Percentiles rank a stretch among this genome's conserved stretches.
Conservation (phyloP, 2,797 vertebrate species). For the Liasis olivaceus region DNA sequence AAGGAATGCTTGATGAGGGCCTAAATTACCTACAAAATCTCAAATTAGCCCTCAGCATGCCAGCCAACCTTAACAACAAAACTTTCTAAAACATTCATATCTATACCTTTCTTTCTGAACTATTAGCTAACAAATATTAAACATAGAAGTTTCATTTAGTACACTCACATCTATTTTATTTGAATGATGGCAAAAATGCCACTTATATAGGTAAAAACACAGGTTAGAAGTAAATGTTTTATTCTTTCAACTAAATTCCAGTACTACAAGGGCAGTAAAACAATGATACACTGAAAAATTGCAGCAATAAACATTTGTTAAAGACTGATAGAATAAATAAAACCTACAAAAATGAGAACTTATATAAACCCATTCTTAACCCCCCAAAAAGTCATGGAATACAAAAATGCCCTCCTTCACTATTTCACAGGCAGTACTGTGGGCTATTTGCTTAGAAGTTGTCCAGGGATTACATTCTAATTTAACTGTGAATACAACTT, state of each 20-base stretch:
- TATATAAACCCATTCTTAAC: slow-evolving; percentile 85
- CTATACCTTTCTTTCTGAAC: neutral
- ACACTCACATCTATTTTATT: neutral
- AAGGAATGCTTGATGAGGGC: neutral
- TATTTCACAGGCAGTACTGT: slow-evolving; percentile 80
- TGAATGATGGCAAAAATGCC: slow-evolving; percentile 59
- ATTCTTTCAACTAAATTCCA: slow-evolving; percentile 91
- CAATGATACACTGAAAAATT: slow-evolving; percentile 82
- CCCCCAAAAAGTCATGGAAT: slow-evolving; percentile 79
- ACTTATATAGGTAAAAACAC: slow-evolving; percentile 75
- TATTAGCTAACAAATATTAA: neutral
- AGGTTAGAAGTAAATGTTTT: slow-evolving; percentile 89
- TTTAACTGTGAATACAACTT: slow-evolving; percentile 78
- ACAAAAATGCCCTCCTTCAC: slow-evolving; percentile 81
- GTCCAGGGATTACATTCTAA: slow-evolving; percentile 82
- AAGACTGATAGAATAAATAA: slow-evolving; percentile 87
- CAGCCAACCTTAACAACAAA: neutral
- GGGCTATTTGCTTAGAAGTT: slow-evolving; percentile 78
- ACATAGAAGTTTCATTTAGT: neutral
- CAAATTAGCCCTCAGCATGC: neutral
- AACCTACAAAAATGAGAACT: slow-evolving; percentile 84
- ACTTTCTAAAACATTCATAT: neutral
- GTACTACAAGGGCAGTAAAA: slow-evolving; percentile 91
- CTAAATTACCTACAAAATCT: neutral
- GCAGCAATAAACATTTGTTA: slow-evolving; percentile 91